Conservation (phyloP, 2,888 invertebrate genomes). For the Thera britannica region DNA sequence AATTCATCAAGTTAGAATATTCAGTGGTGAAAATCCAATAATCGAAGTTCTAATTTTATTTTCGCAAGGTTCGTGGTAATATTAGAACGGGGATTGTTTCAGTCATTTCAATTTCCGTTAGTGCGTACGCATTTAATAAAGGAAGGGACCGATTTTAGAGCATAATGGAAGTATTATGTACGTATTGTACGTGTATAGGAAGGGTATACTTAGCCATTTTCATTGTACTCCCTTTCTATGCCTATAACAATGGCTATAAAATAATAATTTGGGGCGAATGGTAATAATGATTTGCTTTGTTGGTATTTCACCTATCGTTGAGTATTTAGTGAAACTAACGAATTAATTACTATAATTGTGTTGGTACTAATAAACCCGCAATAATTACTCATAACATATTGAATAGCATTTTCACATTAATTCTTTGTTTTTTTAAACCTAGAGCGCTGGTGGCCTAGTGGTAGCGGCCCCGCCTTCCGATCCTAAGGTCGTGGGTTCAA, state of each 20-base stretch:
- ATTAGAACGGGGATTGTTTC: slow-evolving; percentile 52
- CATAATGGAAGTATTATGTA: slow-evolving; percentile 41
- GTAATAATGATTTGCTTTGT: slow-evolving; percentile 23
- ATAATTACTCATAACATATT: background rate
- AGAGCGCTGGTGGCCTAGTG: no score
- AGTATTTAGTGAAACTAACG: background rate
- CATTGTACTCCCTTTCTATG: slow-evolving; percentile 25
- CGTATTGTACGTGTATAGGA: slow-evolving; percentile 19
- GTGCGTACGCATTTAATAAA: slow-evolving; percentile 56
- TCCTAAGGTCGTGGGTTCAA: no score
- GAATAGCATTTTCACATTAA: no score
- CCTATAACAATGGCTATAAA: slow-evolving; percentile 26
- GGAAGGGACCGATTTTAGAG: slow-evolving; percentile 52
- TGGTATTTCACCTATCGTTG: background rate
- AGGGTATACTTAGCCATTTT: slow-evolving; percentile 24
- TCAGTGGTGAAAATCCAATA: background rate
- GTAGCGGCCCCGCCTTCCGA: no score
- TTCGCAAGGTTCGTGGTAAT: slow-evolving; percentile 52
- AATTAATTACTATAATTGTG: background rate
- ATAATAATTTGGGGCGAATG: slow-evolving; percentile 26
- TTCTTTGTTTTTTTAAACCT: no score
- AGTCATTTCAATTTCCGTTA: slow-evolving; percentile 63
- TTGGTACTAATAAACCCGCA: background rate
- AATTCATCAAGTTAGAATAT: background rate
- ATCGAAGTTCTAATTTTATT: slow-evolving; percentile 28